Evolutionary conservation across 2,888 invertebrate genomes (phyloP).

Genomic region (Entomobrya multifasciata): DNA sequence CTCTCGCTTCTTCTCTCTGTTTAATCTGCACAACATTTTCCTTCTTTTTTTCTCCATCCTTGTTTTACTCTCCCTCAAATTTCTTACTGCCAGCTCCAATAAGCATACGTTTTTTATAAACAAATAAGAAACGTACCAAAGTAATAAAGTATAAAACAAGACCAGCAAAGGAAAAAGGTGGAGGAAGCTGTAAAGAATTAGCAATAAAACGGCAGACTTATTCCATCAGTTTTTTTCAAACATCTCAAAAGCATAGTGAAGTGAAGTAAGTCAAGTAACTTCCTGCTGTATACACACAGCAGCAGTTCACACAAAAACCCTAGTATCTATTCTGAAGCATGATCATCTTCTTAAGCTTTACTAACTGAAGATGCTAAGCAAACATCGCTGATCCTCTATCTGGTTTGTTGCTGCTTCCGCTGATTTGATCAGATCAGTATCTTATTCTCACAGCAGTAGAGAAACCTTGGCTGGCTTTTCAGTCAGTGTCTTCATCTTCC

Average conservation of each 20-base stretch:
- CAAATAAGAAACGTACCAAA: not conserved
- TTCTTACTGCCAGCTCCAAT: constrained; percentile 25
- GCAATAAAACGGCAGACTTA: constrained; percentile 35
- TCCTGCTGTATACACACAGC: constrained; percentile 15
- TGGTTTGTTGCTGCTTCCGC: not conserved
- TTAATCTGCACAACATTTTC: constrained; percentile 7
- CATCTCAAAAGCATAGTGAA: not conserved
- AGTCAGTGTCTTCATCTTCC: not conserved
- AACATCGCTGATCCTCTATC: not conserved
- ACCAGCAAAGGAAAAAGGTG: not conserved
- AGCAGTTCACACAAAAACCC: not conserved
- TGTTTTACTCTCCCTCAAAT: constrained; percentile 17
- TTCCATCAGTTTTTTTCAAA: constrained; percentile 24
- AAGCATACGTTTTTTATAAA: not conserved
- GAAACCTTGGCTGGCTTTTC: not conserved
- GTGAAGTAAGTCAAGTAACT: constrained; percentile 30
- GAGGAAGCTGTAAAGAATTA: constrained; percentile 37
- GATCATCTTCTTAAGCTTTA: not conserved
- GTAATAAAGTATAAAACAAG: constrained; percentile 31
- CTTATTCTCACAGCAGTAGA: not conserved
- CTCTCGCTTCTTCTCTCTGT: not conserved
- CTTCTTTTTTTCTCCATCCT: not conserved
- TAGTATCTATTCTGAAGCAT: not conserved
- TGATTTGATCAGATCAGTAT: constrained; percentile 21
- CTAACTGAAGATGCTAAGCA: constrained; percentile 7